phyloP scores from a whole-genome alignment of 2,797 vertebrate species.

The Tenualosa thibaudeaui region DNA sequence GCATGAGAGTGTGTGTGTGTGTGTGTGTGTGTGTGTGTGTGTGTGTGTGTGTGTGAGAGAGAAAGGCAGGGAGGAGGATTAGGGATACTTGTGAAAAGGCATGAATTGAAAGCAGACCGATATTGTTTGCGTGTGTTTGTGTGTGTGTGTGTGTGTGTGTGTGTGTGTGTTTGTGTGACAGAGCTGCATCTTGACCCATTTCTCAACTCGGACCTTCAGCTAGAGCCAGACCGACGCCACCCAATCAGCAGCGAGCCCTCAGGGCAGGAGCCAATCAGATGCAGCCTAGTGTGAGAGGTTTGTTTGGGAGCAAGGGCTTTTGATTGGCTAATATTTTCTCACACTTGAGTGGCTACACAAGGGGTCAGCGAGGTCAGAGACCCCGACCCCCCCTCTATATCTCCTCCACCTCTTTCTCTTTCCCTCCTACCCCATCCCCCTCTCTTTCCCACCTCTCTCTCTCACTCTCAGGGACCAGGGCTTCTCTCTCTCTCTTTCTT shows the following conservation, averaged over 20 bases:
- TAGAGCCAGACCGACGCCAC: background rate
- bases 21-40: background rate
- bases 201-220: background rate
- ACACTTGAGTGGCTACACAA: background rate
- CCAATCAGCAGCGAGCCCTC: conserved; percentile 9
- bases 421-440: background rate
- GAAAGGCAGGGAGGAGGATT: background rate
- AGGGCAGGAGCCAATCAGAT: background rate
- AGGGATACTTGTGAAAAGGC: conserved; percentile 13
- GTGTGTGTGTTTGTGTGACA: background rate
- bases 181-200: background rate
- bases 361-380: background rate
- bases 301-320: background rate
- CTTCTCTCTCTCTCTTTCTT: too few relatives aligned
- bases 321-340: background rate
- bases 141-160: background rate
- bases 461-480: background rate
- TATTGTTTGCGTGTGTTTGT: background rate
- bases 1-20: background rate
- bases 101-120: background rate
- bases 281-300: background rate
- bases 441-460: background rate
- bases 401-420: background rate
- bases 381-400: background rate
- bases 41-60: background rate